phyloP scores from a whole-genome alignment of 1,140 invertebrate genomes.

The Lordiphosa collinella region DNA sequence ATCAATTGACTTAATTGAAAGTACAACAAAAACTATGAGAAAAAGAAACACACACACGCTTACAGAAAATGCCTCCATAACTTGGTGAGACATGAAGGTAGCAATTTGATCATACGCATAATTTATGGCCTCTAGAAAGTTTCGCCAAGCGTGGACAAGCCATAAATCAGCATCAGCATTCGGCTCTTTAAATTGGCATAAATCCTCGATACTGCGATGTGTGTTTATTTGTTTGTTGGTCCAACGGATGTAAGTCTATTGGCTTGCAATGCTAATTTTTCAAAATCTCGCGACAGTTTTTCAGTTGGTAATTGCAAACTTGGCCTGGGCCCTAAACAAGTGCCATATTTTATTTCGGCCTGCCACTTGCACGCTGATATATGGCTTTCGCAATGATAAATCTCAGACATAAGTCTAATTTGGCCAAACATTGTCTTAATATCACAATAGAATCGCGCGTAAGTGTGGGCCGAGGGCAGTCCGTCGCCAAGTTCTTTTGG shows the following conservation, averaged over 20 bases:
- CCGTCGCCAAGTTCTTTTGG: slow-evolving; percentile 30
- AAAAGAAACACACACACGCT: neutral
- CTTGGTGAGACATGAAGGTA: slow-evolving; percentile 61
- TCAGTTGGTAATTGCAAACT: slow-evolving; percentile 63
- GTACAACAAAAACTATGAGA: slow-evolving; percentile 50
- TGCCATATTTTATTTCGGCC: slow-evolving; percentile 69
- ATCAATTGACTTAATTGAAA: slow-evolving; percentile 77
- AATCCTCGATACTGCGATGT: slow-evolving; percentile 40
- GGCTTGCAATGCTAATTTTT: slow-evolving; percentile 62
- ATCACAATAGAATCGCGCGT: slow-evolving; percentile 3
- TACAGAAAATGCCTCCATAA: slow-evolving; percentile 2
- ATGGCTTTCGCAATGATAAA: slow-evolving; percentile 59
- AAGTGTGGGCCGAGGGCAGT: slow-evolving; percentile 19
- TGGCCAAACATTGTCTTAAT: slow-evolving; percentile 8
- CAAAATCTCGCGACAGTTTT: slow-evolving; percentile 70
- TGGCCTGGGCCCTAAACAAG: slow-evolving; percentile 44
- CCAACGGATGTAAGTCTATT: slow-evolving; percentile 1
- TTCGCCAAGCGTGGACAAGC: slow-evolving; percentile 20
- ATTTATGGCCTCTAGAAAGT: slow-evolving; percentile 42
- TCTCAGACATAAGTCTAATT: slow-evolving; percentile 59
- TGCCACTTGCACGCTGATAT: slow-evolving; percentile 62
- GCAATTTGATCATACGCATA: slow-evolving; percentile 69
- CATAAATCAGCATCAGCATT: slow-evolving; percentile 64
- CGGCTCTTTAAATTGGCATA: slow-evolving; percentile 66
- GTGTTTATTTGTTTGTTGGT: slow-evolving; percentile 7